Conservation (phyloP, 2,113 vertebrate species). For the Oncorhynchus keta region DNA sequence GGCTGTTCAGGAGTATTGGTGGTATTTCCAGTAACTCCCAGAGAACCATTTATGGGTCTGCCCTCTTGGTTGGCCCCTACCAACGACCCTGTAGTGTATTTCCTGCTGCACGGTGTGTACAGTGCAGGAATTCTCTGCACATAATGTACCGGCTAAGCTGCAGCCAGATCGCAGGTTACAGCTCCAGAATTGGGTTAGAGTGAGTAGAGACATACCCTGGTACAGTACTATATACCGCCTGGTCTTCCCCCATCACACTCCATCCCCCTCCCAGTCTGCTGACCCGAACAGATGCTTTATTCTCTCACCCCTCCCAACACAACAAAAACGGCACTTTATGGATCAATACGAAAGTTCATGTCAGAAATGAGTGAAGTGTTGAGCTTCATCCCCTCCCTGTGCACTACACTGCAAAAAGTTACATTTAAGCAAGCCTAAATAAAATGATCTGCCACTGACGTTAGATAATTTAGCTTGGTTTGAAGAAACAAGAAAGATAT, state of each 20-base stretch:
- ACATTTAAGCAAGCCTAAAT: too few species aligned
- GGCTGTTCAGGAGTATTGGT: too few species aligned
- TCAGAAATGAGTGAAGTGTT: slow-evolving; percentile 2
- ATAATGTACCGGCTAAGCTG: slow-evolving; percentile 4
- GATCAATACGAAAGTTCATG: slow-evolving; percentile 4
- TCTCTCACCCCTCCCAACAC: neutral
- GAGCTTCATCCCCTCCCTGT: neutral
- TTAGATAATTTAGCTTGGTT: too few species aligned
- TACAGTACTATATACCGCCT: slow-evolving; percentile 16
- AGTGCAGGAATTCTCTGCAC: neutral
- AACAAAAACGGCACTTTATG: slow-evolving; percentile 1
- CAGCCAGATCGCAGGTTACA: slow-evolving; percentile 23
- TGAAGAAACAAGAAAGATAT: too few species aligned
- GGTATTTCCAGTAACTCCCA: too few species aligned
- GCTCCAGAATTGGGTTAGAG: slow-evolving; percentile 26
- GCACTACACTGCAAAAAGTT: too few species aligned
- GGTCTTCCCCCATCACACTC: slow-evolving; percentile 2
- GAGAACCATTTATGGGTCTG: neutral
- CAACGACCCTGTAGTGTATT: neutral
- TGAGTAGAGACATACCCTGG: neutral
- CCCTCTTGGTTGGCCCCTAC: slow-evolving; percentile 2
- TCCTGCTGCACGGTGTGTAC: neutral
- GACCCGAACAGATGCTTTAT: slow-evolving; percentile 30
- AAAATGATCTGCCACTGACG: too few species aligned
- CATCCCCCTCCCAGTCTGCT: slow-evolving; percentile 1